phyloP scores from a whole-genome alignment of 2,888 invertebrate genomes.

The Nemurella pictetii region DNA sequence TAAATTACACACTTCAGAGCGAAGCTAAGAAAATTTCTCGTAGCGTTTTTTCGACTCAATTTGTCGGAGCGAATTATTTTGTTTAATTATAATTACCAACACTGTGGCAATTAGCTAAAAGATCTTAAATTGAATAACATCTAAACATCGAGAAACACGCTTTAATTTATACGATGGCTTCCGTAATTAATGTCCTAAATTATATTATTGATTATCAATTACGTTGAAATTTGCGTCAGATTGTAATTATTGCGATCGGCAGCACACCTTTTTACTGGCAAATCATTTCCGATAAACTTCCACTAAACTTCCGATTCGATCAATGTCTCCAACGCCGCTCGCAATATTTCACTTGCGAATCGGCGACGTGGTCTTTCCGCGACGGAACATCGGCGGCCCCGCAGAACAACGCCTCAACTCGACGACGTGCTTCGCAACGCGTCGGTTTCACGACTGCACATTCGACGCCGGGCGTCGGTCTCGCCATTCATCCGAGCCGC shows the following conservation, averaged over 20 bases:
- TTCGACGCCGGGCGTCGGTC: constrained; percentile 15
- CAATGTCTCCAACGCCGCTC: no score
- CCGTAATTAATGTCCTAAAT: neutral
- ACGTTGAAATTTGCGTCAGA: neutral
- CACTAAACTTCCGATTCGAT: no score
- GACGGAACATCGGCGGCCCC: neutral
- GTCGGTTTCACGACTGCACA: constrained; percentile 23
- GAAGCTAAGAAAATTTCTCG: neutral
- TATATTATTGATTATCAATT: neutral
- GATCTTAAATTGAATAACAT: neutral
- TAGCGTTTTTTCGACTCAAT: neutral
- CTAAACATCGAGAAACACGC: neutral
- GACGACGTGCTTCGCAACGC: neutral
- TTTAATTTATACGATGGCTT: neutral
- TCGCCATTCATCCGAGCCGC: neutral
- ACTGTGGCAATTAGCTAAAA: neutral
- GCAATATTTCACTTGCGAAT: neutral
- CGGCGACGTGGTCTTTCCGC: neutral
- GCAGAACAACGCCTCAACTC: neutral
- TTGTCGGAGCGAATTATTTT: neutral
- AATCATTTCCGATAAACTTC: no score
- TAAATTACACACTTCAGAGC: neutral
- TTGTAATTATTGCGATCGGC: neutral
- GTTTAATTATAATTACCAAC: neutral
- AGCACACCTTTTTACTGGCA: neutral